Conservation (phyloP, 1,140 invertebrate species). For the Trichonephila clavipes region DNA sequence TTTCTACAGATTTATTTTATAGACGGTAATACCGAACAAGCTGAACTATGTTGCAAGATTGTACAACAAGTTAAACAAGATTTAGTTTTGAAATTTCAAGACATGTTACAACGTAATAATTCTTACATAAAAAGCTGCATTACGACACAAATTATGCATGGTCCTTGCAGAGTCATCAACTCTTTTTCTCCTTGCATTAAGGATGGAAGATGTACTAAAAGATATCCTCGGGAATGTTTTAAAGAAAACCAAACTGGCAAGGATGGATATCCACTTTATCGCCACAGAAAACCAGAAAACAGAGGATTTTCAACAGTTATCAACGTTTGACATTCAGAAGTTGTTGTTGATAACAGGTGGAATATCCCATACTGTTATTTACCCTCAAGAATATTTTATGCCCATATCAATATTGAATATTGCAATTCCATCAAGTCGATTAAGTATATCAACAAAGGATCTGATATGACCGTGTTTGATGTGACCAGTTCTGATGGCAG, state of each 20-base stretch:
- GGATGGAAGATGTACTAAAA: background rate
- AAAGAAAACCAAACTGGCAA: background rate
- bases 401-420: constrained; percentile 79
- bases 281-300: background rate
- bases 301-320: background rate
- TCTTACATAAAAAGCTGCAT: too few species aligned
- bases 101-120: too few species aligned
- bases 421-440: constrained; percentile 76
- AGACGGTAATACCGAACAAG: too few species aligned
- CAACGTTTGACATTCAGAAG: background rate
- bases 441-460: constrained; percentile 77
- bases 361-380: constrained; percentile 78
- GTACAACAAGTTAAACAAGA: too few species aligned
- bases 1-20: too few species aligned
- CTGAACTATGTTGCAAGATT: too few species aligned
- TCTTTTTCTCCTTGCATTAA: background rate
- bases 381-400: constrained; percentile 74
- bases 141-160: too few species aligned
- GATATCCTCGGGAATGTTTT: background rate
- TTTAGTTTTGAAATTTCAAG: too few species aligned
- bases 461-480: constrained; percentile 75
- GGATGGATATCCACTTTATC: constrained; percentile 71
- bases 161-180: background rate
- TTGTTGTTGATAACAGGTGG: constrained; percentile 55
- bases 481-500: too few species aligned